These are phyloP conservation scores for Laothoe populi DNA, from an alignment of 2,888 invertebrate genomes.

Conservation along the genomic window DNA sequence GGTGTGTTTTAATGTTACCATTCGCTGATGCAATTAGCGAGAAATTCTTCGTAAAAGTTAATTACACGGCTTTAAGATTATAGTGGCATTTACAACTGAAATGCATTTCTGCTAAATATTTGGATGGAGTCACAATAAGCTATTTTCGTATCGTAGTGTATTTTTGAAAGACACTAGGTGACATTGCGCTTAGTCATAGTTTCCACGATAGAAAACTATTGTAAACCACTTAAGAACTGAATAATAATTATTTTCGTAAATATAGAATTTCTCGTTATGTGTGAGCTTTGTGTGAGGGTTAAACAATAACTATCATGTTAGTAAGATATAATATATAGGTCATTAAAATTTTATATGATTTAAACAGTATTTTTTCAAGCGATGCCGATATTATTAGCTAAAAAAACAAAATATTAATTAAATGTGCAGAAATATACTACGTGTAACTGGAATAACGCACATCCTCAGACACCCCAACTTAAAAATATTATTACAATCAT, in stretches of 20 bases:
- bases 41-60: not conserved
- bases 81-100: not conserved
- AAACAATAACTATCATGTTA: no score
- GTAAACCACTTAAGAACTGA: constrained; percentile 1
- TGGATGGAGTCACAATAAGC: not conserved
- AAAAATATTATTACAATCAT: no score
- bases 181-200: constrained; percentile 20
- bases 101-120: not conserved
- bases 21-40: not conserved
- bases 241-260: not conserved
- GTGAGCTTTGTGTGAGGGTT: no score
- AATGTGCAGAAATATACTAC: no score
- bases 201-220: not conserved
- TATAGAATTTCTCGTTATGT: not conserved
- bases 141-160: constrained; percentile 3
- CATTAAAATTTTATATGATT: not conserved
- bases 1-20: not conserved
- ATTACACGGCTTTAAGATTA: not conserved
- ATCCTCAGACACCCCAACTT: no score
- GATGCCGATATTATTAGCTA: no score
- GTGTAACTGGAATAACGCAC: no score
- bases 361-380: no score
- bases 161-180: constrained; percentile 21
- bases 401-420: no score
- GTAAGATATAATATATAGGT: no score